Percentiles rank a stretch among this genome's conserved stretches.
Conservation (phyloP, 2,888 invertebrate species). For the Scrobipalpa atriplicella region DNA sequence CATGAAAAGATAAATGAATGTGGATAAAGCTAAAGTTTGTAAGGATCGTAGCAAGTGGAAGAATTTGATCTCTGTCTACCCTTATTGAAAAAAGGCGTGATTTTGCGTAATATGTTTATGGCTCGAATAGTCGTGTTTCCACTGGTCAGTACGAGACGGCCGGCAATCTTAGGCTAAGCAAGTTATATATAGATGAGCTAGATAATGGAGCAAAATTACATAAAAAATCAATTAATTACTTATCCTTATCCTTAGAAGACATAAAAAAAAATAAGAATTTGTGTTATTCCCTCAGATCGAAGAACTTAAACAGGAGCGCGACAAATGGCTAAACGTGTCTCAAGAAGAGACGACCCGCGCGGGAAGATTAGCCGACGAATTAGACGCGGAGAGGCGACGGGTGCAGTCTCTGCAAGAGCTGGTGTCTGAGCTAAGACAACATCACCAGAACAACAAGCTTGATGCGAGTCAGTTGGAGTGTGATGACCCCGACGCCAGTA, state of each 20-base stretch:
- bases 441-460: slow-evolving; percentile 59
- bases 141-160: too few species aligned
- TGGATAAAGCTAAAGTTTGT: too few species aligned
- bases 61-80: too few species aligned
- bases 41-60: too few species aligned
- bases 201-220: too few species aligned
- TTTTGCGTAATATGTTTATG: too few species aligned
- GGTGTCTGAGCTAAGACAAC: slow-evolving; percentile 61
- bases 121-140: too few species aligned
- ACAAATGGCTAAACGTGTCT: slow-evolving; percentile 59
- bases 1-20: too few species aligned
- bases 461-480: slow-evolving; percentile 69
- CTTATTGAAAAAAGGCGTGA: too few species aligned
- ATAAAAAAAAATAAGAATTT: background rate
- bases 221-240: background rate
- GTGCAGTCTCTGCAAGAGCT: slow-evolving; percentile 58
- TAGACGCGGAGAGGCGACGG: slow-evolving; percentile 57
- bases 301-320: slow-evolving; percentile 68
- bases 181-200: too few species aligned
- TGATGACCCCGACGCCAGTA: slow-evolving; percentile 67
- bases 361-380: slow-evolving; percentile 54
- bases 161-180: too few species aligned
- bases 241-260: background rate
- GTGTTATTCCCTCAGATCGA: slow-evolving; percentile 63
- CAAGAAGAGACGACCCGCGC: slow-evolving; percentile 58